Evolutionary conservation across 1,140 invertebrate species (phyloP).

Genomic region (Planococcus citri): DNA sequence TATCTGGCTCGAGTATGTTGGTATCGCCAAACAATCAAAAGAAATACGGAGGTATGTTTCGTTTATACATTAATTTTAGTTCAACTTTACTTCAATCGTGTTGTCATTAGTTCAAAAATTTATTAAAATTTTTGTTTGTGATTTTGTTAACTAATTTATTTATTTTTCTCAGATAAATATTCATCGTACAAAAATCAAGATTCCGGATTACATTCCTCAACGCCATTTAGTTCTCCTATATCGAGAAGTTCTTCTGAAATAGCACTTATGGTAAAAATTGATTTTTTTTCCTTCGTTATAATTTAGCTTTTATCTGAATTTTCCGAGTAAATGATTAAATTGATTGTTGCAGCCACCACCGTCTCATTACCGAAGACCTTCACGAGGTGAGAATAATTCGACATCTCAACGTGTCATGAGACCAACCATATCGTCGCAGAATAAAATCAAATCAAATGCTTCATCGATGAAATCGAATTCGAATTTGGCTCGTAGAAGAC

Average conservation of each 20-base stretch:
- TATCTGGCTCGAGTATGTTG: background rate
- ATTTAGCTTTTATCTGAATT: too few species aligned
- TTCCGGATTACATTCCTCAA: background rate
- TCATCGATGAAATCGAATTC: conserved; percentile 32
- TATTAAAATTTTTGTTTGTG: too few species aligned
- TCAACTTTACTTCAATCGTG: too few species aligned
- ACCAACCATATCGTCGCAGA: conserved; percentile 64
- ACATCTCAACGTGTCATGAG: conserved; percentile 41
- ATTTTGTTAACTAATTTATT: background rate
- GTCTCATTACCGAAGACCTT: background rate
- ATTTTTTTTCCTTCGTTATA: background rate
- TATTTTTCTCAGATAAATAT: conserved; percentile 1
- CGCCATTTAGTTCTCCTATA: background rate
- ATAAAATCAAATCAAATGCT: conserved; percentile 43
- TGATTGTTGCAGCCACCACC: background rate
- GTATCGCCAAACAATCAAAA: background rate
- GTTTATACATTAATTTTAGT: background rate
- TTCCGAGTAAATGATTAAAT: too few species aligned
- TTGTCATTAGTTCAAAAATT: too few species aligned
- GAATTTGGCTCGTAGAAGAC: conserved; percentile 22
- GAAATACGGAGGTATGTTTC: background rate
- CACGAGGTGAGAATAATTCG: background rate
- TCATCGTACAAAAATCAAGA: background rate
- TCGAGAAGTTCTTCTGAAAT: conserved; percentile 13
- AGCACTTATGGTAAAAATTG: background rate